phyloP scores from a whole-genome alignment of 2,888 invertebrate species.

The Megastigmus dorsalis region DNA sequence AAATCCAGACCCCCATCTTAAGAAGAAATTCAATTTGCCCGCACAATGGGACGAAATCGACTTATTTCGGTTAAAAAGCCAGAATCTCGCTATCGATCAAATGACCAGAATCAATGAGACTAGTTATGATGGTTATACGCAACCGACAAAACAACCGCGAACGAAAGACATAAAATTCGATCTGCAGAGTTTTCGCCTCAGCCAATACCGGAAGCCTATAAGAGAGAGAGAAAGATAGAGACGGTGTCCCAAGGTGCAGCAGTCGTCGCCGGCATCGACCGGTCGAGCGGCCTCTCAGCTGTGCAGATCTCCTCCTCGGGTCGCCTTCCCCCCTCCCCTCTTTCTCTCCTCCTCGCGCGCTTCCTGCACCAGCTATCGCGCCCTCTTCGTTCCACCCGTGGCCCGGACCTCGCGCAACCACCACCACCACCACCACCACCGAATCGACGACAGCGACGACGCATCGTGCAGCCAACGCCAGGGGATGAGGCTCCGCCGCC shows the following conservation, averaged over 20 bases:
- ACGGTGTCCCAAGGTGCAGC: neutral
- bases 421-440: constrained; percentile 31
- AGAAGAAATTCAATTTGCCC: constrained; percentile 13
- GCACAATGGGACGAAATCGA: constrained; percentile 51
- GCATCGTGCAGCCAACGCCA: neutral
- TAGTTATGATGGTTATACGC: neutral
- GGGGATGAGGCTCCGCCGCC: constrained; percentile 59
- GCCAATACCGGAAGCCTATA: too few relatives aligned
- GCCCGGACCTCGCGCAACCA: constrained; percentile 74
- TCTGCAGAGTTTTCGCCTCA: too few relatives aligned
- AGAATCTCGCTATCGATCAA: constrained; percentile 14
- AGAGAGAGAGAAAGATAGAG: neutral
- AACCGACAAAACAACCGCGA: neutral
- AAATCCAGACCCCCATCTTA: too few relatives aligned
- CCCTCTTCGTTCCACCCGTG: constrained; percentile 43
- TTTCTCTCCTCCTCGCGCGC: constrained; percentile 20
- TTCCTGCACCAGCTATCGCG: neutral
- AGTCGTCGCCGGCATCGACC: constrained; percentile 42
- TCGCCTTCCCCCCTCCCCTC: constrained; percentile 59
- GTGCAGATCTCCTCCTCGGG: too few relatives aligned
- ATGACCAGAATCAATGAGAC: too few relatives aligned
- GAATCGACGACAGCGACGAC: constrained; percentile 18
- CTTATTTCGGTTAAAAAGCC: too few relatives aligned
- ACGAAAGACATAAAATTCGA: too few relatives aligned
- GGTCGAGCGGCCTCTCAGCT: constrained; percentile 68